phyloP scores from a whole-genome alignment of 2,113 vertebrate species.

The Ciconia stormi region DNA sequence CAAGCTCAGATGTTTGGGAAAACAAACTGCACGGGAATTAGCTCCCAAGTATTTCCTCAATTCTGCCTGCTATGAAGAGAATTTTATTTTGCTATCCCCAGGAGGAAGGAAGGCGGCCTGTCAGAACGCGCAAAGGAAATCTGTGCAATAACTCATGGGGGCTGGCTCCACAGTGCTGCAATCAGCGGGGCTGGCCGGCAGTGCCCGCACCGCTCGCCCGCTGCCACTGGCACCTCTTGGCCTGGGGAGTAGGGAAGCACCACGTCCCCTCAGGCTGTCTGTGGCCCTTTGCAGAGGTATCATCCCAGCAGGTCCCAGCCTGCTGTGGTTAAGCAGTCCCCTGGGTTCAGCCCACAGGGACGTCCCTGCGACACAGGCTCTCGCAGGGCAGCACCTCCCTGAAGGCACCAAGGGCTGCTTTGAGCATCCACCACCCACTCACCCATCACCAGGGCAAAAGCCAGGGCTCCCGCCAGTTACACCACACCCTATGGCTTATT shows the following conservation, averaged over 20 bases:
- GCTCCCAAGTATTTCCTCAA: conserved; percentile 56
- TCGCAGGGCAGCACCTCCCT: rapidly evolving
- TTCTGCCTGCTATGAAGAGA: conserved; percentile 27
- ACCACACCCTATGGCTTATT: neutral
- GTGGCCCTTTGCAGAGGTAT: rapidly evolving
- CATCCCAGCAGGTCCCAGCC: neutral
- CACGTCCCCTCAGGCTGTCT: rapidly evolving
- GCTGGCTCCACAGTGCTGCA: rapidly evolving
- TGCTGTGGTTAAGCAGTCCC: neutral
- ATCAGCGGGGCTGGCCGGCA: neutral
- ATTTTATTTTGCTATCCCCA: conserved; percentile 17
- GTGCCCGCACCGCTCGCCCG: rapidly evolving
- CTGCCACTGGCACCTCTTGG: neutral
- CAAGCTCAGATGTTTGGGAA: neutral
- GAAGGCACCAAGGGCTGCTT: neutral
- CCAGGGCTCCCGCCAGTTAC: neutral
- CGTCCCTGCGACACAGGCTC: rapidly evolving
- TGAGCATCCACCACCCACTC: neutral
- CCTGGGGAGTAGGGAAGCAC: neutral
- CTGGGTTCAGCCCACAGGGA: neutral
- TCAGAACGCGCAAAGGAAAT: neutral
- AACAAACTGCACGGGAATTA: conserved; percentile 40
- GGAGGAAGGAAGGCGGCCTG: neutral
- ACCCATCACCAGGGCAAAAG: neutral
- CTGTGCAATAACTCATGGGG: neutral